Evolutionary conservation across 2,888 invertebrate genomes (phyloP), one percentile per base, ranked within the genome.

Genomic region (Lycia hirtaria): DNA sequence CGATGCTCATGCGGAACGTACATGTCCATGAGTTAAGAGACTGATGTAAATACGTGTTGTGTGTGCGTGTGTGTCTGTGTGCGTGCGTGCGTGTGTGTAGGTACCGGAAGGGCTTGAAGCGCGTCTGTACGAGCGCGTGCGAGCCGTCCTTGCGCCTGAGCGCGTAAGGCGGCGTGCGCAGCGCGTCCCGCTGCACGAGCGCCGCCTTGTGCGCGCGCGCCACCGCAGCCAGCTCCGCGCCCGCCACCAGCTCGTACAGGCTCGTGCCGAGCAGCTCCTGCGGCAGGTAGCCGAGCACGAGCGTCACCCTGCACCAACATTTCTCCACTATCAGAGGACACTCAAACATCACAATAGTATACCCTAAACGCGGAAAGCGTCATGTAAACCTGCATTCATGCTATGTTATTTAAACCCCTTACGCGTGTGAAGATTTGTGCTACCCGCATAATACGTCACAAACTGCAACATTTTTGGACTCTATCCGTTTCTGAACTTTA

Each of bases 251-350:
- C 87, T 98, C 98, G 82, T 98, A 98, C 93, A 98, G 95, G 70
- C 97, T 97, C 9, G 97, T 97, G 30, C 98, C 98, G 17, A 98
- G 87, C 43, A 98, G 89, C 90, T 98, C 98, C 88, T 98, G 98
- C 0, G 98, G 98, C 54, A 98, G 92, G 89, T 96, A 98, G 1
- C 98, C 98, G 58, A 98, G 93, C 28, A 97, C 96, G 64, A 97
- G 83, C 1, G 98, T 98, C 20, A 97, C 97, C 80, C 98, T 97
- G 88, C 22, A 87, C 83, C 28, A 10, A 9, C 19, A 19, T 26
- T 10, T 17, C 14, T 24, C 20, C 3, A 10, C 43, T n/a, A n/a
- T n/a, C n/a, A n/a, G n/a, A n/a, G n/a, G n/a, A n/a, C n/a, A n/a
- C n/a, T n/a, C n/a, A n/a, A n/a, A n/a, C n/a, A n/a, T n/a, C n/a